Evolutionary conservation across 2,113 vertebrate species (phyloP), one percentile per base, ranked within the genome.

Genomic region (Sialia sialis): DNA sequence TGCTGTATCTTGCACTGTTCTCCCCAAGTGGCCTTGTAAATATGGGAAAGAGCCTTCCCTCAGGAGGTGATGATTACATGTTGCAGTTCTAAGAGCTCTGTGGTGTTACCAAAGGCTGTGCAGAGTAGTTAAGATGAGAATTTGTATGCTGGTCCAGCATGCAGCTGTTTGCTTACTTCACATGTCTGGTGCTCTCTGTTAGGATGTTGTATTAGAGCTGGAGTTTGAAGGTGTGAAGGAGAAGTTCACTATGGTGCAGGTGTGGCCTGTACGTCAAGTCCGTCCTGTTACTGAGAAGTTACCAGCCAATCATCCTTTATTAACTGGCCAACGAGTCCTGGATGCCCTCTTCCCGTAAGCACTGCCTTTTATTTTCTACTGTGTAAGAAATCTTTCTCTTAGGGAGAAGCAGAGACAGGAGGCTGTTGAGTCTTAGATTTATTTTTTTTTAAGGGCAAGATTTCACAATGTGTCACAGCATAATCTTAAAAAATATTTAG

Each of bases 331-430:
- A 74, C 98, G 99, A 66, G 99, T 99, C 59, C 98, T 99, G 89
- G 99, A 99, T 46, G 99, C 99, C 29, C 98, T 99, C 69, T 99
- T 99, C 93, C 99, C 99, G 99, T 99, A 94, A 98, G 99, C 96
- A 48, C 26, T 38, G 64, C 18, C 63, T 79, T 82, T 46, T 41
- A 1, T 76, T 73, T 86, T 36, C 54, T 74, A 5, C 11, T 18
- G 2, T 16, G 29, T 20, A 56, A 59, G 36, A 49, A 56, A 29
- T 23, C 48, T 68, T 9, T n/a, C 25, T 74, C 52, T 26, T 17
- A 4, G 6, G 11, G 22, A 9, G 16, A 48, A 41, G 34, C 2
- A 4, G 70, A 67, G 23, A 22, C 19, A 59, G 20, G 21, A 70
- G 20, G 13, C 20, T 9, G 59, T 70, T 36, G 20, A 54, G 34